These are phyloP conservation scores for Megaceryle torquata DNA, from an alignment of 2,113 vertebrate species.

Conservation along the genomic window DNA sequence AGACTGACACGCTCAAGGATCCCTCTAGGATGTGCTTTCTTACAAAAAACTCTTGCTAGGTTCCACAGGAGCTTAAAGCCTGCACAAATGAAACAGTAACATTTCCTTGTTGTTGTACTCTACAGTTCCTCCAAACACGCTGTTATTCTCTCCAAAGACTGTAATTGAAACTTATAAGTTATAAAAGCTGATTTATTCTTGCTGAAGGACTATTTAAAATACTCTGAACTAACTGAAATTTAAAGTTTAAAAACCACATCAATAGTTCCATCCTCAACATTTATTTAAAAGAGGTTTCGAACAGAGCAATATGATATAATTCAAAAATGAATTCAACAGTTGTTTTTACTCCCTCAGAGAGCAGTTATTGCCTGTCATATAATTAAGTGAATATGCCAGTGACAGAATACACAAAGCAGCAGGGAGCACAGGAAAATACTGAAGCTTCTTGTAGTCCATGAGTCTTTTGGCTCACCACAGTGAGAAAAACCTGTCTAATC, in stretches of 20 bases:
- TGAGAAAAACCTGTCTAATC: not conserved
- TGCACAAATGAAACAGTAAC: not conserved
- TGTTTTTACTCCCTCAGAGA: conserved; percentile 38
- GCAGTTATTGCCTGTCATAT: conserved; percentile 27
- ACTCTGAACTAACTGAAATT: conserved; percentile 61
- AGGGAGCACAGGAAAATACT: not conserved
- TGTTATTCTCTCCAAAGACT: conserved; percentile 22
- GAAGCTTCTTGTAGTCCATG: not conserved
- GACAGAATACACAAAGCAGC: conserved; percentile 35
- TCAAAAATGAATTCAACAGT: conserved; percentile 25
- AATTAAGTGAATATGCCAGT: conserved; percentile 33
- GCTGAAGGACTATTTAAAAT: conserved; percentile 59
- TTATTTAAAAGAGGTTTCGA: conserved; percentile 43
- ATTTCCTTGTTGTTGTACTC: not conserved
- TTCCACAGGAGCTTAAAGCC: conserved; percentile 13
- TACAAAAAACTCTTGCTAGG: not conserved
- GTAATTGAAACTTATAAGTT: conserved; percentile 57
- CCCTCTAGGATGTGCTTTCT: not conserved
- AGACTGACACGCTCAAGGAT: not conserved
- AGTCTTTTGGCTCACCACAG: not conserved
- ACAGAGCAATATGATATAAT: conserved; percentile 24
- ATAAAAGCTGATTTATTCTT: conserved; percentile 60
- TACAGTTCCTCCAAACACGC: conserved; percentile 1
- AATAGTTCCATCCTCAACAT: conserved; percentile 40
- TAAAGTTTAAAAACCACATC: conserved; percentile 55